Conservation (phyloP, 1,140 invertebrate species). For the Subanguina moxae region DNA sequence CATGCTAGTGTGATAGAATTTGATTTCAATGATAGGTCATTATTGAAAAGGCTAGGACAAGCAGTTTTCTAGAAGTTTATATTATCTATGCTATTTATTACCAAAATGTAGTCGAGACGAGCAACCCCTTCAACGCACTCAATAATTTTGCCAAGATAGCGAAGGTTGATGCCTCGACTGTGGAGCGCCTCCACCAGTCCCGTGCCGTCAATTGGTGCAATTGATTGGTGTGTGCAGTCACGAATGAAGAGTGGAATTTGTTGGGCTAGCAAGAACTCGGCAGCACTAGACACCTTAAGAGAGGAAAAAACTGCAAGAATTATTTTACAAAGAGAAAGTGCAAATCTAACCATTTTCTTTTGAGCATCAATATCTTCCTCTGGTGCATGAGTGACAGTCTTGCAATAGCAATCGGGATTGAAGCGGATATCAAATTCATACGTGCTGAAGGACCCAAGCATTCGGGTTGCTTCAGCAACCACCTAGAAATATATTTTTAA, state of each 20-base stretch:
- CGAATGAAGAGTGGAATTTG: constrained; percentile 90
- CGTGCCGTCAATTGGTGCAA: constrained; percentile 86
- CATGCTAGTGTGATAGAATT: no score
- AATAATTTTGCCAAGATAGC: constrained; percentile 86
- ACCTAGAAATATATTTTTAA: background rate
- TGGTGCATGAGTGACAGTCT: constrained; percentile 79
- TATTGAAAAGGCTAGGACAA: no score
- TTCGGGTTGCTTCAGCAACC: constrained; percentile 58
- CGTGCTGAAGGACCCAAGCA: constrained; percentile 81
- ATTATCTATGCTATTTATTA: background rate
- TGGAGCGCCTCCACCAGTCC: constrained; percentile 90
- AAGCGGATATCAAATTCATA: constrained; percentile 89
- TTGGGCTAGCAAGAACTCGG: constrained; percentile 83
- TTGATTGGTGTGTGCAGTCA: constrained; percentile 83
- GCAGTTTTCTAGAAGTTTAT: no score
- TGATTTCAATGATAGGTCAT: no score
- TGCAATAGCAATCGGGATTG: constrained; percentile 95
- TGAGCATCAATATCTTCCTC: constrained; percentile 64
- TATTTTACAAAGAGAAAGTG: background rate
- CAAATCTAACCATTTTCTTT: background rate
- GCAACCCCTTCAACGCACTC: constrained; percentile 65
- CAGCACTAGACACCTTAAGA: constrained; percentile 76
- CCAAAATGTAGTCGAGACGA: constrained; percentile 23
- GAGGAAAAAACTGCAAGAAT: no score
- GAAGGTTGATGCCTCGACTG: constrained; percentile 84